These are phyloP conservation scores for Chondrosia reniformis DNA, from an alignment of 37 sponge, comb jelly and placozoan species.

Conservation along the genomic window DNA sequence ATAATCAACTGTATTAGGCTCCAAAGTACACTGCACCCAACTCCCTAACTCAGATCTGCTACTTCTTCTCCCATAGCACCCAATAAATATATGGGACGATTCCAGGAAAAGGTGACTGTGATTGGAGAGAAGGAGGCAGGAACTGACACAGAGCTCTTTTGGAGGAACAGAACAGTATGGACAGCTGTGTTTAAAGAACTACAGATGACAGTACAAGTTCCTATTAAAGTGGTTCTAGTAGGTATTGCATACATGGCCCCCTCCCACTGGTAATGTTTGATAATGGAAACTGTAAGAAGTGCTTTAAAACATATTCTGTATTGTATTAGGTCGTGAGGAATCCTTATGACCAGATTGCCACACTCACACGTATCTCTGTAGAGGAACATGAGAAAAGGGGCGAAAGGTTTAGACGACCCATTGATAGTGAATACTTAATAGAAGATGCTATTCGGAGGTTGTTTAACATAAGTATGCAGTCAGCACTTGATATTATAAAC, in stretches of 20 bases:
- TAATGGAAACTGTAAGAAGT: too few species aligned
- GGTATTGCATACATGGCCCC: too few species aligned
- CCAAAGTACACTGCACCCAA: too few species aligned
- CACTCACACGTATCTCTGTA: neutral
- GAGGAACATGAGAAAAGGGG: neutral
- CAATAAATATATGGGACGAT: neutral
- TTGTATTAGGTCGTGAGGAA: neutral
- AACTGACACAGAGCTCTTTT: neutral
- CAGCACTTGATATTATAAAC: neutral
- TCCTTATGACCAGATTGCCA: constrained; percentile 21
- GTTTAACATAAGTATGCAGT: constrained; percentile 8
- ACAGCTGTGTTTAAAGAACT: neutral
- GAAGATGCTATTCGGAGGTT: neutral
- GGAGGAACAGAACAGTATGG: neutral
- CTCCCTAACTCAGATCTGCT: too few species aligned
- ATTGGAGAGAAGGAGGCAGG: neutral
- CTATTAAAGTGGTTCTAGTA: neutral
- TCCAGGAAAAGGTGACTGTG: neutral
- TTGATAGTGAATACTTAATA: neutral
- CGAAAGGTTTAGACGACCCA: neutral
- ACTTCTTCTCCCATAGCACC: too few species aligned
- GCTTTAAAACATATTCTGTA: too few species aligned
- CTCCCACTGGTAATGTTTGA: too few species aligned
- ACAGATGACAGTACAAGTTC: neutral
- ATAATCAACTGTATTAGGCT: too few species aligned